Conservation (phyloP, 2,888 invertebrate species). For the Acanthosoma haemorrhoidale region DNA sequence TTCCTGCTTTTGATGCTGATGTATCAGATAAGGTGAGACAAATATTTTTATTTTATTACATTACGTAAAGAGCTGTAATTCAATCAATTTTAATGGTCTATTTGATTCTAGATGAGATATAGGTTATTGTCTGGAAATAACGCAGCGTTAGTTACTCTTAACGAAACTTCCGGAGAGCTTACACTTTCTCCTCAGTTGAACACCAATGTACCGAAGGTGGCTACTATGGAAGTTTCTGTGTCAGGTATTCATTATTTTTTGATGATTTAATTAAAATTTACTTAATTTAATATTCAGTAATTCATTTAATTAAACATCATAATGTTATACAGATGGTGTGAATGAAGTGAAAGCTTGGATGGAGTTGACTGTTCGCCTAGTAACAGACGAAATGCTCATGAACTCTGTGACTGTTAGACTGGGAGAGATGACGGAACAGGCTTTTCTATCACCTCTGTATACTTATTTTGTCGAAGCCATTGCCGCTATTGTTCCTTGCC, state of each 20-base stretch:
- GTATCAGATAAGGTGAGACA: conserved; percentile 64
- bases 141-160: conserved; percentile 78
- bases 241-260: no score
- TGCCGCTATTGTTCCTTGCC: conserved; percentile 86
- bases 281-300: neutral
- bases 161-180: conserved; percentile 76
- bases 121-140: conserved; percentile 86
- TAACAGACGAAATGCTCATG: conserved; percentile 89
- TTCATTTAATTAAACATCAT: neutral
- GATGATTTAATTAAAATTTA: no score
- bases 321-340: conserved; percentile 65
- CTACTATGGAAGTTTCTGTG: conserved; percentile 89
- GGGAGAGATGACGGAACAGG: conserved; percentile 87
- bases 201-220: conserved; percentile 89
- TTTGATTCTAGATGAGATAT: conserved; percentile 60
- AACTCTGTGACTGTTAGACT: conserved; percentile 90
- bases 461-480: conserved; percentile 84
- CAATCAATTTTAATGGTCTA: neutral
- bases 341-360: conserved; percentile 91
- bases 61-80: neutral
- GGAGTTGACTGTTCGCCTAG: conserved; percentile 80
- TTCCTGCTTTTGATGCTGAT: conserved; percentile 93
- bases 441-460: conserved; percentile 81
- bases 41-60: neutral
- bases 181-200: conserved; percentile 86